phyloP scores from a whole-genome alignment of 2,113 vertebrate genomes.

The Epinephelus lanceolatus region DNA sequence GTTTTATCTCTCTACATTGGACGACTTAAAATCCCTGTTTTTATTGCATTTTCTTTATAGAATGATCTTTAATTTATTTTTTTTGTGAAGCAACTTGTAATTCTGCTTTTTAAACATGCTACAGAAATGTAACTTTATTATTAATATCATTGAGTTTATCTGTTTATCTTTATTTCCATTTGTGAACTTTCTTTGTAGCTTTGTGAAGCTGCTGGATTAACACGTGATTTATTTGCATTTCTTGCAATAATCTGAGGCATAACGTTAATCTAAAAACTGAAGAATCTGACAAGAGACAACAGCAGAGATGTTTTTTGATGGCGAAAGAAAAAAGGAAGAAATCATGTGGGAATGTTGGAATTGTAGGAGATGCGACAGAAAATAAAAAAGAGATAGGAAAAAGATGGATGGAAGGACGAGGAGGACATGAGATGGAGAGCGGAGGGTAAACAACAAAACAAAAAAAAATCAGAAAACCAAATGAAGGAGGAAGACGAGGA shows the following conservation, averaged over 20 bases:
- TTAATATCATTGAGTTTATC: no score
- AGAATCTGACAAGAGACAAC: neutral
- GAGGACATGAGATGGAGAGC: neutral
- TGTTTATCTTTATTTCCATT: no score
- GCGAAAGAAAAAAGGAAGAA: neutral
- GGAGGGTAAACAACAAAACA: neutral
- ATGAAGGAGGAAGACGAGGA: constrained; percentile 71
- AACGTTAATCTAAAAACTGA: neutral
- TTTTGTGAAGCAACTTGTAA: no score
- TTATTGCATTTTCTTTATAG: no score
- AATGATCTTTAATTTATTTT: no score
- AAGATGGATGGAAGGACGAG: neutral
- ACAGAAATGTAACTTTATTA: no score
- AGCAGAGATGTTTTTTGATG: neutral
- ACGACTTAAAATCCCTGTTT: no score
- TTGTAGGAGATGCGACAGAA: neutral
- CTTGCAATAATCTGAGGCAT: neutral
- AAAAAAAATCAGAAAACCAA: constrained; percentile 54
- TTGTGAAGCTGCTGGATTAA: neutral
- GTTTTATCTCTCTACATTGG: no score
- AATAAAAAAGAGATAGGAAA: constrained; percentile 39
- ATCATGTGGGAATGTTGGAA: neutral
- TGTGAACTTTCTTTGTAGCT: neutral
- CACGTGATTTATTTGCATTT: neutral
- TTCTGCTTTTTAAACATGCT: no score